Evolutionary conservation across 1,140 invertebrate species (phyloP).

Genomic region (Agraylea sexmaculata): DNA sequence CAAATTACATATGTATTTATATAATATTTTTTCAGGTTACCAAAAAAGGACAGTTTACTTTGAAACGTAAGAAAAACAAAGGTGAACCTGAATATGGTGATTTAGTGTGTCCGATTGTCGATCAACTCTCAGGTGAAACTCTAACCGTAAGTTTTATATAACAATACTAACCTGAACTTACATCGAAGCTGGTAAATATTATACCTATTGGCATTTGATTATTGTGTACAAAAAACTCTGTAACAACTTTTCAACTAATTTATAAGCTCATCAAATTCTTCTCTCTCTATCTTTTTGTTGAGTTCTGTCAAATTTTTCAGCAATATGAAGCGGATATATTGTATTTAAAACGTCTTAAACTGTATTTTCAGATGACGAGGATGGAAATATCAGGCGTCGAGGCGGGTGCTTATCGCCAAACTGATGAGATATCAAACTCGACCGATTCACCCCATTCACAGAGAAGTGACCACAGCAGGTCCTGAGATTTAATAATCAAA

Average conservation of each 20-base stretch:
- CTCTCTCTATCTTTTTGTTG: too few relatives aligned
- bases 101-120: slow-evolving; percentile 71
- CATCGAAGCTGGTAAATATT: neutral
- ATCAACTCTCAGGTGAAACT: slow-evolving; percentile 53
- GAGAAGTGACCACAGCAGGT: slow-evolving; percentile 17
- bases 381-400: slow-evolving; percentile 27
- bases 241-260: too few relatives aligned
- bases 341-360: neutral
- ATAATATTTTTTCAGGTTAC: slow-evolving; percentile 49
- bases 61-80: slow-evolving; percentile 78
- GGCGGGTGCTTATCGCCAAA: slow-evolving; percentile 32
- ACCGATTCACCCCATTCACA: slow-evolving; percentile 21
- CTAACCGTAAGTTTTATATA: slow-evolving; percentile 43
- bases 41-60: slow-evolving; percentile 81
- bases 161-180: slow-evolving; percentile 32
- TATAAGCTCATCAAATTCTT: too few relatives aligned
- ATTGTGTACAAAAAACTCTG: neutral
- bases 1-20: slow-evolving; percentile 7
- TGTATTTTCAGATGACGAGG: slow-evolving; percentile 30
- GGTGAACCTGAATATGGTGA: slow-evolving; percentile 73
- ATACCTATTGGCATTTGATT: neutral
- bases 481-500: too few relatives aligned
- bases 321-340: neutral
- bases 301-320: neutral
- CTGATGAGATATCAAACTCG: slow-evolving; percentile 28